Percentiles rank a stretch among this genome's conserved stretches.
phyloP scores from a whole-genome alignment of 2,888 invertebrate species.

The Tenthredo mesomela region DNA sequence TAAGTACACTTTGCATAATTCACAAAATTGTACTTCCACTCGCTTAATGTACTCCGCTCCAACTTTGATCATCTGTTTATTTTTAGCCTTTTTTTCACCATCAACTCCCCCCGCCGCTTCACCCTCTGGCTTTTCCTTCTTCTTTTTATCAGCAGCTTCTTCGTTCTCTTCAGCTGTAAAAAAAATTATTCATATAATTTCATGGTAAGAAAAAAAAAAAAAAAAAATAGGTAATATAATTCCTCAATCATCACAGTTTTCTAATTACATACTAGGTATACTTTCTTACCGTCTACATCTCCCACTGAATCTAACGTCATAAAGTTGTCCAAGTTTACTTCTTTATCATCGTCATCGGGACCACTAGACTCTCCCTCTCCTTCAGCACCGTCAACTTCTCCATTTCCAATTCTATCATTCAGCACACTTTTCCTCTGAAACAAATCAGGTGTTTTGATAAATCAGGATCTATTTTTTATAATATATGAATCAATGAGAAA shows the following conservation, averaged over 20 bases:
- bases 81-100: slow-evolving; percentile 79
- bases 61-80: slow-evolving; percentile 85
- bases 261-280: not conserved
- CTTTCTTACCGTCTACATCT: slow-evolving; percentile 86
- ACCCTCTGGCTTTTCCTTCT: slow-evolving; percentile 76
- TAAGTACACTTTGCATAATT: slow-evolving; percentile 88
- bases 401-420: slow-evolving; percentile 69
- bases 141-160: slow-evolving; percentile 81
- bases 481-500: not conserved
- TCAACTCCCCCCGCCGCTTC: slow-evolving; percentile 72
- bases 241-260: slow-evolving; percentile 57
- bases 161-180: slow-evolving; percentile 79
- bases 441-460: slow-evolving; percentile 53
- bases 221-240: slow-evolving; percentile 59
- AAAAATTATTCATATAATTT: slow-evolving; percentile 14
- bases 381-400: slow-evolving; percentile 77
- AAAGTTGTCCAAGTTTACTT: slow-evolving; percentile 90
- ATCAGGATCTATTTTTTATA: not conserved
- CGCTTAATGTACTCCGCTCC: slow-evolving; percentile 89
- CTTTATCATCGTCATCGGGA: slow-evolving; percentile 84
- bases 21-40: slow-evolving; percentile 89
- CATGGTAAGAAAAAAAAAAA: slow-evolving; percentile 59
- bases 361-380: slow-evolving; percentile 81
- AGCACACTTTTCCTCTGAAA: slow-evolving; percentile 81
- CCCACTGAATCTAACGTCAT: slow-evolving; percentile 94